Evolutionary conservation across 2,113 vertebrate species (phyloP).

Genomic region (Dromiciops gliroides): DNA sequence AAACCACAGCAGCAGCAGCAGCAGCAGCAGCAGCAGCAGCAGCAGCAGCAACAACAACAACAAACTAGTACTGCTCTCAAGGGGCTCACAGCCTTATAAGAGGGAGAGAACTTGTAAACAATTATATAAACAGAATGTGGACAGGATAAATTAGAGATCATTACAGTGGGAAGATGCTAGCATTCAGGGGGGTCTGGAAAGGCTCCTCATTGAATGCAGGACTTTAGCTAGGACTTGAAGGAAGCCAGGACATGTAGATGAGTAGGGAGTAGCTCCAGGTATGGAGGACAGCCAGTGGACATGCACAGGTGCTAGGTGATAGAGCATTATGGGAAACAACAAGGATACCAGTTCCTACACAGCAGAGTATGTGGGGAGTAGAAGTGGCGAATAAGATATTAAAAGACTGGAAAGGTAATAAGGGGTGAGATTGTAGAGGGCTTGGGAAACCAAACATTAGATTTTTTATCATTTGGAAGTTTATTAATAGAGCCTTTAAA

Average conservation of each 20-base stretch:
- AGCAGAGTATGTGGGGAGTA: background rate
- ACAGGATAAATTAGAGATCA: background rate
- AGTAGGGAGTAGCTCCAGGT: background rate
- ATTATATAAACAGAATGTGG: background rate
- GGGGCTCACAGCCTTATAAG: background rate
- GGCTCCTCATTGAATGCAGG: no score
- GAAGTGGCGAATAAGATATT: background rate
- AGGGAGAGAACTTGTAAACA: background rate
- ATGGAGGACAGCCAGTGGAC: background rate
- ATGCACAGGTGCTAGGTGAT: background rate
- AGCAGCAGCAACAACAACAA: background rate
- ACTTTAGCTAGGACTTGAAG: no score
- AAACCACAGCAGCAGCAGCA: no score
- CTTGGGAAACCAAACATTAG: background rate
- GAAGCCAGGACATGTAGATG: background rate
- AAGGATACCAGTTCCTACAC: background rate
- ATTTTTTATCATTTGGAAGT: background rate
- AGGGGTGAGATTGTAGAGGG: background rate
- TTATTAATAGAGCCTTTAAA: no score
- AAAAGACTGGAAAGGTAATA: background rate
- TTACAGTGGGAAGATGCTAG: background rate
- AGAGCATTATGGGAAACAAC: background rate
- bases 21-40: no score
- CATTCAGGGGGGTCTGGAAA: background rate
- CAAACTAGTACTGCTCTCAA: background rate